Percentiles rank a stretch among this genome's conserved stretches.
Conservation (phyloP, 2,888 invertebrate species). For the Pardosa pseudoannulata region DNA sequence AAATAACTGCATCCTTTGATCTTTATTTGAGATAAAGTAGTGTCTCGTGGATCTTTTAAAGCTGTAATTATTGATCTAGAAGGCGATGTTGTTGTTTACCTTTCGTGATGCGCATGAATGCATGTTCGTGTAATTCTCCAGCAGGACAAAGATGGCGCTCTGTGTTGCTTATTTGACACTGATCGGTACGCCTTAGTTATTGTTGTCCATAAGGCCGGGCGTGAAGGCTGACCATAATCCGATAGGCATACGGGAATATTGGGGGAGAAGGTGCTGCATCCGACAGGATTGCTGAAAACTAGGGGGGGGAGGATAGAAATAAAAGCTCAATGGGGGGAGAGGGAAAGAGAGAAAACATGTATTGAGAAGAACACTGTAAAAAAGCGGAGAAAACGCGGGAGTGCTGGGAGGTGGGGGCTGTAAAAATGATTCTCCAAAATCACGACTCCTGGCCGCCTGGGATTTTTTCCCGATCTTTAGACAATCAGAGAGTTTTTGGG, state of each 20-base stretch:
- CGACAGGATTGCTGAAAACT: slow-evolving; percentile 36
- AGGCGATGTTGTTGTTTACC: too few relatives aligned
- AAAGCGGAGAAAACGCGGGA: slow-evolving; percentile 11
- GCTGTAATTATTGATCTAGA: too few relatives aligned
- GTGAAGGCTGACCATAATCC: slow-evolving; percentile 69
- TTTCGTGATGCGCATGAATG: too few relatives aligned
- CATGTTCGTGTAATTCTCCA: not conserved
- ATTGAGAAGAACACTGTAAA: slow-evolving; percentile 40
- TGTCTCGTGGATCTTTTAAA: too few relatives aligned
- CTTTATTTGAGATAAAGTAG: too few relatives aligned
- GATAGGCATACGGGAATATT: slow-evolving; percentile 34
- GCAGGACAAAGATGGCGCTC: slow-evolving; percentile 33
- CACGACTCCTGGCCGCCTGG: slow-evolving; percentile 52
- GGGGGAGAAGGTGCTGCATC: not conserved
- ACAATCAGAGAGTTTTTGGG: slow-evolving; percentile 54
- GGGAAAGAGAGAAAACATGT: slow-evolving; percentile 18
- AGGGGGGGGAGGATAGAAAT: slow-evolving; percentile 21
- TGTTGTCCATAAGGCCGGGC: slow-evolving; percentile 66
- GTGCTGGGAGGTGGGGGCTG: not conserved
- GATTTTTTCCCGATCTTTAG: slow-evolving; percentile 62
- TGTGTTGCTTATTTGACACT: not conserved
- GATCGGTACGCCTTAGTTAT: slow-evolving; percentile 42
- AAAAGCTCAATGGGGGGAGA: not conserved
- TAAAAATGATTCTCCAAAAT: slow-evolving; percentile 48
- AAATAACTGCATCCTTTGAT: too few relatives aligned